Conservation (phyloP, 2,797 vertebrate species). For the Pangasius larnaudii region DNA sequence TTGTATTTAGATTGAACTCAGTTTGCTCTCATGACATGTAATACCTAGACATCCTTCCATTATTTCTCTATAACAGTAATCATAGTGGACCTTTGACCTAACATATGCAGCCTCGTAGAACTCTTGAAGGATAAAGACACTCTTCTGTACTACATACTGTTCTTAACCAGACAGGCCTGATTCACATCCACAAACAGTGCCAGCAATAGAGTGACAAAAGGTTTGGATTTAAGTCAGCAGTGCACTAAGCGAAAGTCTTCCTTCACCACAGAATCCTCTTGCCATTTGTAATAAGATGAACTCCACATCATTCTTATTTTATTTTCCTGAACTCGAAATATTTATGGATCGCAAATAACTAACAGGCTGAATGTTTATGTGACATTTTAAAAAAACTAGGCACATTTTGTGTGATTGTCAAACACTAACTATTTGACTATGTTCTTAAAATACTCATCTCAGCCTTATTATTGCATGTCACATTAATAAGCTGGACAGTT, state of each 20-base stretch:
- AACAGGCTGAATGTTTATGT: constrained; percentile 60
- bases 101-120: background rate
- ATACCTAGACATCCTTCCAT: background rate
- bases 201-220: background rate
- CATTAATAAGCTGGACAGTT: background rate
- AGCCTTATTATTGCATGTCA: background rate
- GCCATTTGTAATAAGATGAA: constrained; percentile 15
- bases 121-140: background rate
- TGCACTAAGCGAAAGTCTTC: constrained; percentile 16
- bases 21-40: background rate
- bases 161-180: background rate
- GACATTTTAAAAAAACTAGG: background rate
- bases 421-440: background rate
- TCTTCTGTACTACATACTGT: background rate
- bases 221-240: constrained; percentile 1
- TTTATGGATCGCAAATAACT: constrained; percentile 73
- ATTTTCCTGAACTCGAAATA: constrained; percentile 72
- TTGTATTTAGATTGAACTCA: background rate
- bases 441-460: background rate
- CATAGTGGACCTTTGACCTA: constrained; percentile 13
- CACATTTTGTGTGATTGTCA: background rate
- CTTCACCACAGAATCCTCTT: constrained; percentile 37
- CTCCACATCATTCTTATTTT: constrained; percentile 68
- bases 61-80: constrained; percentile 23
- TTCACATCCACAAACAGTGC: background rate